Evolutionary conservation across 2,888 invertebrate genomes (phyloP), one percentile per base, ranked within the genome.

Genomic region (Crepidodera aurea): DNA sequence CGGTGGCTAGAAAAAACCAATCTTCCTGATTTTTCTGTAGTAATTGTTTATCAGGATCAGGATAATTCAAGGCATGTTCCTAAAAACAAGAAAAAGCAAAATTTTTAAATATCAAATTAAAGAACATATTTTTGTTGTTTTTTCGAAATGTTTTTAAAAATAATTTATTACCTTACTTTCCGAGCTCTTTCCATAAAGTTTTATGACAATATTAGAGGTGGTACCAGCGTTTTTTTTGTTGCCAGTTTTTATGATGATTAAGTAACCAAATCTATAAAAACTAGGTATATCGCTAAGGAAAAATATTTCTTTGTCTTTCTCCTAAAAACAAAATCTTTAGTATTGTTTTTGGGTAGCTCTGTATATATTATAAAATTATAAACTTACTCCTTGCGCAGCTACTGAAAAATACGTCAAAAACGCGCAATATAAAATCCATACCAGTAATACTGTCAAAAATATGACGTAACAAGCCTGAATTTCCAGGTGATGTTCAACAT

Each of bases 61-160:
- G 77, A 68, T 71, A 76, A 62, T 77, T 77, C 2, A 77, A 51
- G 6, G 75, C 70, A 39, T 77, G 76, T 44, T 70, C 70, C 76
- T 75, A 39, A 50, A 60, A 62, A 37, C 22, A 34, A 44, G 37
- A 25, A 25, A n/a, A n/a, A n/a, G n/a, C n/a, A n/a, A n/a, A n/a
- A n/a, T n/a, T n/a, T n/a, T n/a, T n/a, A n/a, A n/a, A n/a, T n/a
- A n/a, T n/a, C n/a, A n/a, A n/a, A n/a, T n/a, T n/a, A n/a, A n/a
- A n/a, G n/a, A n/a, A n/a, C n/a, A n/a, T n/a, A n/a, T n/a, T n/a
- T n/a, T n/a, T n/a, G n/a, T n/a, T n/a, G n/a, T n/a, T n/a, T n/a
- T n/a, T n/a, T n/a, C n/a, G n/a, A n/a, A n/a, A n/a, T n/a, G n/a
- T n/a, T n/a, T n/a, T n/a, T n/a, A n/a, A n/a, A n/a, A n/a, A n/a